Base-by-base conservation (phyloP, 2,888 invertebrate genomes). In the Bruchidius siliquastri region DNA sequence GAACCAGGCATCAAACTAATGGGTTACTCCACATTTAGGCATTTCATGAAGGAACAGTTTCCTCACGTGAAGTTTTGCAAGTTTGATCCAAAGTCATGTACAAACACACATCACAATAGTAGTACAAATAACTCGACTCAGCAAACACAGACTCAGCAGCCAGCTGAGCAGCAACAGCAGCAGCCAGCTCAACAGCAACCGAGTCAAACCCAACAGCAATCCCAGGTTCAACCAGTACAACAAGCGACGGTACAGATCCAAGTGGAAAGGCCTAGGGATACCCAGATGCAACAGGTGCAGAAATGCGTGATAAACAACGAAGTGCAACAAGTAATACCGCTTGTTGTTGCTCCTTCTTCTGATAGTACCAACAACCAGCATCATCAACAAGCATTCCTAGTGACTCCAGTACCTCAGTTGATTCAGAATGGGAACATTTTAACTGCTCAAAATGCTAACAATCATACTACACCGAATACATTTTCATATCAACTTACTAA, bases 31-130 rank as follows among this genome's bases (percentile, higher is more conserved):
- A 93, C 93, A 13, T 94, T 94, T 86, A 88, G 93, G 76, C 91
- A 93, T 80, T 94, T 94, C 82, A 92, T 94, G 91, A 93, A 93
- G 83, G 93, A 93, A 80, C 94, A 94, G 83, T 94, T 94, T 84
- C 93, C 94, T 0, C 91, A 93, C 80, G 92, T 93, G 3, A 92
- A 92, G 82, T 93, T 93, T 82, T 88, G 88, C 70, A 89, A 89
- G 81, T 82, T 88, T 20, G 92, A 92, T 76, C 90, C 90, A 0
- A 91, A 91, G 81, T 88, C 88, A 78, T 87, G 88, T 76, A 77
- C 77, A 72, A 71, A 74, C 32, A 71, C 77, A 2, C 77, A 70
- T 87, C 88, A 75, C 86, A 86, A 73, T 86, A 87, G 71, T 87
- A 88, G 77, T 22, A 70, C 73, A 22, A 70, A 74, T 32, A 67